Conservation (phyloP, 2,888 invertebrate species). For the Oxyscelio sp. region DNA sequence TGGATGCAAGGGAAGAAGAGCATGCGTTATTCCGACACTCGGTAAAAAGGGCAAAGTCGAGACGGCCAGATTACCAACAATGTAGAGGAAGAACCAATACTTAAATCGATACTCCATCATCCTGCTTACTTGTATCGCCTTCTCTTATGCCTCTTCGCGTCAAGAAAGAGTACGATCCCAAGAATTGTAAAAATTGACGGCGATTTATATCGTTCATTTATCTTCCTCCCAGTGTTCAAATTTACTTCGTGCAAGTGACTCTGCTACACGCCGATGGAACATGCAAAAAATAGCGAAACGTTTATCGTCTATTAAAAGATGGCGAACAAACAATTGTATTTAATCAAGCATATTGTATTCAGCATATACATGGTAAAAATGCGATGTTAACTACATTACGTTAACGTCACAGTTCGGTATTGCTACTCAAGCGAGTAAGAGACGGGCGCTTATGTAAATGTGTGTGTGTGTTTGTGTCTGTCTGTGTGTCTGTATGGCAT, state of each 20-base stretch:
- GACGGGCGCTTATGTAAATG: slow-evolving; percentile 29
- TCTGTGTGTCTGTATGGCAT: slow-evolving; percentile 63
- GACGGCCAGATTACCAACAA: slow-evolving; percentile 1
- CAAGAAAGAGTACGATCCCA: no score
- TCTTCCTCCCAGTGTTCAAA: background rate
- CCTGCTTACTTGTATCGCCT: background rate
- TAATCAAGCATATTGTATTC: slow-evolving; percentile 62
- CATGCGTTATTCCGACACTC: slow-evolving; percentile 56
- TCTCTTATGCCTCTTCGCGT: no score
- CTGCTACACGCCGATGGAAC: background rate
- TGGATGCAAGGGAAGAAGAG: slow-evolving; percentile 64
- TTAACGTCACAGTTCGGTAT: slow-evolving; percentile 57
- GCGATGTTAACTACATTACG: slow-evolving; percentile 61
- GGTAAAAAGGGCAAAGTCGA: slow-evolving; percentile 29
- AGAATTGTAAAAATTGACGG: background rate
- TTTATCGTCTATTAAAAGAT: slow-evolving; percentile 52
- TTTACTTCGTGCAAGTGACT: background rate
- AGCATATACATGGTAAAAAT: slow-evolving; percentile 59
- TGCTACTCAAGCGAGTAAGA: slow-evolving; percentile 56
- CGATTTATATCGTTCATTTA: slow-evolving; percentile 17
- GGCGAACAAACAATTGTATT: slow-evolving; percentile 53
- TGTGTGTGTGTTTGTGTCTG: slow-evolving; percentile 3
- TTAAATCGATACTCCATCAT: background rate
- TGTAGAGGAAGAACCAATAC: slow-evolving; percentile 5
- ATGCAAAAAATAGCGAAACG: background rate